Evolutionary conservation across 2,797 vertebrate genomes (phyloP), one percentile per base, ranked within the genome.

Genomic region (Pristis pectinata): DNA sequence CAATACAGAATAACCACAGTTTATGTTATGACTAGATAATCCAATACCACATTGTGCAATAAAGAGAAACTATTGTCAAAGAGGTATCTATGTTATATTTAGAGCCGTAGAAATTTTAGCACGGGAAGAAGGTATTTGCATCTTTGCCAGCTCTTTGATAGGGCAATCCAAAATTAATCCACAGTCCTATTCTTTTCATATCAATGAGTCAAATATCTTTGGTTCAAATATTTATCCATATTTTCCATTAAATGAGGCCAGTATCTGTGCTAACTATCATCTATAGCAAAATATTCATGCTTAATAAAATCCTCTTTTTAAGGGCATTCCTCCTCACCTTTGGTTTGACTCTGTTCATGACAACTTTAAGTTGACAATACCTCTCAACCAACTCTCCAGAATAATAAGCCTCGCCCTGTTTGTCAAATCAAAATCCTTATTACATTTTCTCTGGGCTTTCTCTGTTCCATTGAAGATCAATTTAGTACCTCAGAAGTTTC

Each of bases 181-280:
- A 89, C 34, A 61, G 30, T 89, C 34, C 85, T 3, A 61, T n/a
- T 61, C 34, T 19, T 17, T 1, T n/a, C 6, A 64, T n/a, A 91
- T 8, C 37, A 8, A 19, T 24, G 0, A n/a, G 2, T 91, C n/a
- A 72, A 72, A 72, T 91, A 30, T 19, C 87, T 37, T 1, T 64
- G 17, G 59, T 91, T 64, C 87, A 91, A 37, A 91, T 91, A 67
- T 91, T 41, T 59, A 59, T 87, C 83, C 34, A 85, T 49, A 30
- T 56, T 49, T n/a, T 34, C 30, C 13, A 37, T 64, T 91, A 22
- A 91, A 67, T 24, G 7, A 91, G 8, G 2, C 17, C 37, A 59
- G 30, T 61, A 11, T 89, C 85, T 89, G 79, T 8, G 41, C 41
- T 34, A 8, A 30, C 24, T 80, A 44, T 44, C 41, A 3, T 44